Conservation (phyloP, 53 echinoderm and acorn worm species). For the Stichopus horrens region DNA sequence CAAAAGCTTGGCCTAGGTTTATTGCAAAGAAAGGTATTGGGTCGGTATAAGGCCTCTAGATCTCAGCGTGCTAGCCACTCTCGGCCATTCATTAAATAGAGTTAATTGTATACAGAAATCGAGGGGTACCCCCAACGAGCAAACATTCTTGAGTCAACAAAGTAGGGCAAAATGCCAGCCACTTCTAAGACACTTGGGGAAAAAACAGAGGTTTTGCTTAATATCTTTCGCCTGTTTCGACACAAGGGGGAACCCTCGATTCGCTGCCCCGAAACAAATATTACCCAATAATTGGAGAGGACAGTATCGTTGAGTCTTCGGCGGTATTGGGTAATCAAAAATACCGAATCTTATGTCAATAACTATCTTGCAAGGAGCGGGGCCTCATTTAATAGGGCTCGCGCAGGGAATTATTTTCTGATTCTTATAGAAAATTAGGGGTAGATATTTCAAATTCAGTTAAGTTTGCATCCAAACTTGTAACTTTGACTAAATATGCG, state of each 20-base stretch:
- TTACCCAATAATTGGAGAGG: slow-evolving; percentile 14
- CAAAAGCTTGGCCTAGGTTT: slow-evolving; percentile 26
- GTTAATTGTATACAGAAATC: slow-evolving; percentile 35
- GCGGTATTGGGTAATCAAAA: slow-evolving; percentile 7
- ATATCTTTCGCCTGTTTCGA: slow-evolving; percentile 1
- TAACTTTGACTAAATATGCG: slow-evolving; percentile 18
- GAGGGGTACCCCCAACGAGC: slow-evolving; percentile 37
- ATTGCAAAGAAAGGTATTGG: slow-evolving; percentile 8
- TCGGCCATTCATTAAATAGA: slow-evolving; percentile 37
- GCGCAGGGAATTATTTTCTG: slow-evolving; percentile 10
- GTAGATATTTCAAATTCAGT: slow-evolving; percentile 9
- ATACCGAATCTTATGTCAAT: slow-evolving; percentile 4
- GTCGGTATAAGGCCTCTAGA: slow-evolving; percentile 18
- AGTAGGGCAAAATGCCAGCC: slow-evolving; percentile 24
- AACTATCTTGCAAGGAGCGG: background rate
- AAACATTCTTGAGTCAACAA: slow-evolving; percentile 32
- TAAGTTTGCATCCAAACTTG: slow-evolving; percentile 11
- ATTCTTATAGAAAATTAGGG: background rate
- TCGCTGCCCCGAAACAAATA: slow-evolving; percentile 11
- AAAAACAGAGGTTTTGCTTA: slow-evolving; percentile 2
- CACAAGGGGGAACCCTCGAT: slow-evolving; percentile 1
- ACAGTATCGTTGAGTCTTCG: background rate
- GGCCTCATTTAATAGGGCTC: slow-evolving; percentile 11
- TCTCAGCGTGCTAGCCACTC: slow-evolving; percentile 20
- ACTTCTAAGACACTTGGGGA: slow-evolving; percentile 26